Base-by-base conservation (phyloP, 2,888 invertebrate species). In the Ectobius pallidus region DNA sequence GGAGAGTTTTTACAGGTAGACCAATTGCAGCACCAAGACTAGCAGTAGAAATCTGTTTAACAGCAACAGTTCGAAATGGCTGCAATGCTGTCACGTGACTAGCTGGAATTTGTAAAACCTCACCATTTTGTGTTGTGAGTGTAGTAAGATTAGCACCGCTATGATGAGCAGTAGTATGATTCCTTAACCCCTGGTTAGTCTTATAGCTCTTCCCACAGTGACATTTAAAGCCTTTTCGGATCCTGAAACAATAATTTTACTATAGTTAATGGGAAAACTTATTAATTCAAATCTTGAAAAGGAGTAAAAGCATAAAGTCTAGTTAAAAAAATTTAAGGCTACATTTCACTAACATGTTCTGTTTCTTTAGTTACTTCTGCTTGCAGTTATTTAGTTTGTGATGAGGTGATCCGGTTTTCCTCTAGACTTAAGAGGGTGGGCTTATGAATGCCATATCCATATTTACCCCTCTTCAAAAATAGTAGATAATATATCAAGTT, bases 151-250 rank as follows among this genome's bases (percentile, higher is more conserved):
- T 78, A n/a, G 80, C 77, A 68, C 81, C 79, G 63, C 79, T 80
- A 79, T 85, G 85, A 77, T 82, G 83, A n/a, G 82, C 78, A 42
- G 83, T 78, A 71, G 90, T 88, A 82, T 94, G 94, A 79, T 88
- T 90, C 81, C 91, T 92, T 79, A 94, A 86, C 73, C 93, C 92
- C 83, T 91, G 91, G 67, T 90, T 87, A 76, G 93, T 92, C 85
- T 92, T 92, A 86, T 94, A 94, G 82, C 90, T 92, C 86, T 94
- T 94, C 79, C 93, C 93, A 85, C 94, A 94, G 81, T 90, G 90
- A 83, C 94, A 94, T 82, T 91, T 91, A 85, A 90, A 93, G 52
- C 89, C 90, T 85, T 93, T 93, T 82, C 89, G 90, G 81, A 92
- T 87, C 85, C 92, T 92, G 85, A 49, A 86, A 52, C 9, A 25